Percentiles rank a stretch among this genome's conserved stretches.
These are phyloP conservation scores for Montipora cactus DNA, from an alignment of 64 coral and sea anemone genomes.

Conservation along the genomic window DNA sequence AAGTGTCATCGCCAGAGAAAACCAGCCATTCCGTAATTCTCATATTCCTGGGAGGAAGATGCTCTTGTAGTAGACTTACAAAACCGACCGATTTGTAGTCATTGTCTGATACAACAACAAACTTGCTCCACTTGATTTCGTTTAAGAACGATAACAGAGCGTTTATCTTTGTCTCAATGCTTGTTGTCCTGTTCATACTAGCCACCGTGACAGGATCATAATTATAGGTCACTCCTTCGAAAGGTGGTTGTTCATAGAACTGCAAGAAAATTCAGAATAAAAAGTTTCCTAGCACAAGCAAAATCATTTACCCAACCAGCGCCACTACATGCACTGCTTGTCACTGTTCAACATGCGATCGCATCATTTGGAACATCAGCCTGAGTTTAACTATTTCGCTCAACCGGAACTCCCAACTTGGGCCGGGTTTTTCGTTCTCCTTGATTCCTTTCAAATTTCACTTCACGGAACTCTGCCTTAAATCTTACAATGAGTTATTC, in stretches of 20 bases:
- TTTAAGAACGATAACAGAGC: constrained; percentile 31
- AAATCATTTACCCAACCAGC: too few relatives aligned
- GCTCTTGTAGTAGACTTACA: constrained; percentile 39
- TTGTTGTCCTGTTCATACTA: neutral
- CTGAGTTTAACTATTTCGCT: too few relatives aligned
- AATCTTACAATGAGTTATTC: too few relatives aligned
- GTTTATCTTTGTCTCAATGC: neutral
- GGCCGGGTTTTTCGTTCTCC: too few relatives aligned
- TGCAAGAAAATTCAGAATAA: neutral
- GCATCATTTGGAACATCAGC: too few relatives aligned
- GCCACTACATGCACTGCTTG: too few relatives aligned
- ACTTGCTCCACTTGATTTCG: constrained; percentile 43
- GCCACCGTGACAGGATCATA: constrained; percentile 8
- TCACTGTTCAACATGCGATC: too few relatives aligned
- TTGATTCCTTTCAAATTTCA: too few relatives aligned
- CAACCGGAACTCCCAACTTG: too few relatives aligned
- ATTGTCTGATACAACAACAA: constrained; percentile 49
- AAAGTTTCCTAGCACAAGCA: neutral
- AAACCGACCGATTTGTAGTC: constrained; percentile 9
- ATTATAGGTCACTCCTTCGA: neutral
- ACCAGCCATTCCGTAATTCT: constrained; percentile 22
- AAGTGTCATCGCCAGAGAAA: neutral
- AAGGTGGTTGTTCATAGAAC: neutral
- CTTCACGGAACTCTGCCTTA: too few relatives aligned
- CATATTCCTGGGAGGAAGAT: constrained; percentile 25